Percentiles rank a stretch among this genome's conserved stretches.
phyloP scores from a whole-genome alignment of 2,888 invertebrate genomes.

The Hydrotaea cyrtoneurina region DNA sequence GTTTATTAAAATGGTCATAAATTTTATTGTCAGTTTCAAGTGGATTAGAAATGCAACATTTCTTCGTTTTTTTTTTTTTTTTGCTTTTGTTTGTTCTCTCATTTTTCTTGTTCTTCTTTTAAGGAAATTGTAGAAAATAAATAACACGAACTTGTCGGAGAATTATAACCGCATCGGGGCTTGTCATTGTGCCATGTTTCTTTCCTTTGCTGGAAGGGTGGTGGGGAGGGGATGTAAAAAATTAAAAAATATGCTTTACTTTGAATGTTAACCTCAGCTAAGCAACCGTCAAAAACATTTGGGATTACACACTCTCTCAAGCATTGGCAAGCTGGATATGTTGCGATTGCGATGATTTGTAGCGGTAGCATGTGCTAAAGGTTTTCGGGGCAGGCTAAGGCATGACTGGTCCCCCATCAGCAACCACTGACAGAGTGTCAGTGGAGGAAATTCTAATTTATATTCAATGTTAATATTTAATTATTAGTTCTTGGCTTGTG shows the following conservation, averaged over 20 bases:
- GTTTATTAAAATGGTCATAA: slow-evolving; percentile 64
- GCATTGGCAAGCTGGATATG: too few species aligned
- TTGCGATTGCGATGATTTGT: too few species aligned
- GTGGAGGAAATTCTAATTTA: too few species aligned
- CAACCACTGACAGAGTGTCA: too few species aligned
- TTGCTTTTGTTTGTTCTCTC: neutral
- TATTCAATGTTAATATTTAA: too few species aligned
- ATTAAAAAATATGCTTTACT: neutral
- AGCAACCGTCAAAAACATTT: neutral
- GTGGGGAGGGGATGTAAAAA: neutral
- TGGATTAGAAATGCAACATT: slow-evolving; percentile 61
- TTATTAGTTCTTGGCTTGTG: too few species aligned
- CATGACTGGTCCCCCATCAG: too few species aligned
- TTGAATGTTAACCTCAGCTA: neutral
- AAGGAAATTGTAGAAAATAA: neutral
- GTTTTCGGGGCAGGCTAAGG: too few species aligned
- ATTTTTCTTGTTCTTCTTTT: too few species aligned
- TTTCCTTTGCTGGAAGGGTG: too few species aligned
- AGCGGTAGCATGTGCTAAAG: too few species aligned
- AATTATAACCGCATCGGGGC: neutral
- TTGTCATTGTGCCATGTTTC: neutral
- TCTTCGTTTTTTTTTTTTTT: slow-evolving; percentile 2
- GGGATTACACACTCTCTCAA: neutral
- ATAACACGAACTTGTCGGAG: neutral
- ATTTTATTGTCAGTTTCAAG: slow-evolving; percentile 66